phyloP scores from a whole-genome alignment of 2,113 vertebrate species.

The Xenopus borealis region DNA sequence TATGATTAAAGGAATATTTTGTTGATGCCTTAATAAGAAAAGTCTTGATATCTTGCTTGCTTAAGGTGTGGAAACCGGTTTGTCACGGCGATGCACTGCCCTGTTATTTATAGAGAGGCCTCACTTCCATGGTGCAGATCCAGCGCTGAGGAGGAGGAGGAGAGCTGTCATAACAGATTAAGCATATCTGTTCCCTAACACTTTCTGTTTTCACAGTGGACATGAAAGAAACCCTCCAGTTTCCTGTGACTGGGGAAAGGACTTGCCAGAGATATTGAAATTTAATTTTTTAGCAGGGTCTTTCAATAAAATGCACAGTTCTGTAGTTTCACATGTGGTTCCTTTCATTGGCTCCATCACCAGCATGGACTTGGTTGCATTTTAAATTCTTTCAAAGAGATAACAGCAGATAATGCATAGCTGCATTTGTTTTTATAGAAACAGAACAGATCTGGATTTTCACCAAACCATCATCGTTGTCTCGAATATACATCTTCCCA shows the following conservation, averaged over 20 bases:
- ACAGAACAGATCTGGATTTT: too few species aligned
- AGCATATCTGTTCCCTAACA: constrained; percentile 22
- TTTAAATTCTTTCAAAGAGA: neutral
- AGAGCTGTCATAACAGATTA: constrained; percentile 32
- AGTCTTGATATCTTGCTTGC: constrained; percentile 54
- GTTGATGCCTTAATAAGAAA: constrained; percentile 33
- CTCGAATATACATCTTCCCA: too few species aligned
- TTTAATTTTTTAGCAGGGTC: constrained; percentile 27
- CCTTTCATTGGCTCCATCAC: neutral
- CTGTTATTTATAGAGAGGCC: neutral
- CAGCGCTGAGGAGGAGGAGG: constrained; percentile 41
- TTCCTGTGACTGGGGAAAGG: neutral
- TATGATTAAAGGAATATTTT: constrained; percentile 40
- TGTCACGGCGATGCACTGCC: constrained; percentile 3
- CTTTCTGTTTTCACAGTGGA: constrained; percentile 44
- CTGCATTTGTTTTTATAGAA: constrained; percentile 15
- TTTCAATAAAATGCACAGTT: constrained; percentile 14
- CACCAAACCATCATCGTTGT: too few species aligned
- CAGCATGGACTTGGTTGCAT: neutral
- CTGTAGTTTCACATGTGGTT: constrained; percentile 21
- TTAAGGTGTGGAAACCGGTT: constrained; percentile 37
- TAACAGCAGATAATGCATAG: constrained; percentile 25
- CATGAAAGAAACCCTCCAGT: constrained; percentile 31
- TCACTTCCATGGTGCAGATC: neutral
- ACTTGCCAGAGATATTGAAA: constrained; percentile 3